phyloP scores from a whole-genome alignment of 1,140 invertebrate genomes.

The Drosophila bocqueti region DNA sequence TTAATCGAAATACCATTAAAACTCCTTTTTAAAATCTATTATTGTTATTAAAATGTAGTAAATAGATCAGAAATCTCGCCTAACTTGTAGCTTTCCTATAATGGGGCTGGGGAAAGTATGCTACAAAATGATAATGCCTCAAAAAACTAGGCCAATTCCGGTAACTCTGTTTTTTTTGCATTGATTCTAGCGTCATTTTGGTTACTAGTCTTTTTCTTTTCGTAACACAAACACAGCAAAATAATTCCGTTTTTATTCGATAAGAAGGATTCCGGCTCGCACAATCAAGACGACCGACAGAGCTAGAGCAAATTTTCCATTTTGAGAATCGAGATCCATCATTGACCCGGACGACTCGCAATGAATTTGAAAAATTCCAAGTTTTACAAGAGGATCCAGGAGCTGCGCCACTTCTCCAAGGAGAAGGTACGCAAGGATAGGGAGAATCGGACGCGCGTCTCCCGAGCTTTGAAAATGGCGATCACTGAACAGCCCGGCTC shows the following conservation, averaged over 20 bases:
- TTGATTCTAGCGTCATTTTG: constrained; percentile 63
- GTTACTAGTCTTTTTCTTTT: constrained; percentile 29
- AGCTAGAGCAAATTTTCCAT: constrained; percentile 41
- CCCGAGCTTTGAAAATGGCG: constrained; percentile 61
- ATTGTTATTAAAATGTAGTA: not conserved
- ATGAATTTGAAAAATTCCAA: constrained; percentile 85
- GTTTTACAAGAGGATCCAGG: constrained; percentile 81
- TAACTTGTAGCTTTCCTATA: not conserved
- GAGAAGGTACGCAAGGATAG: constrained; percentile 70
- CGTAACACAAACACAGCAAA: constrained; percentile 47
- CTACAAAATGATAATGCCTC: not conserved
- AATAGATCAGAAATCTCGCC: not conserved
- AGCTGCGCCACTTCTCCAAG: constrained; percentile 74
- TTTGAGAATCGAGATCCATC: constrained; percentile 19
- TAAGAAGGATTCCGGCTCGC: constrained; percentile 25
- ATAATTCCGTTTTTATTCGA: constrained; percentile 44
- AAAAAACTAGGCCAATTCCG: not conserved
- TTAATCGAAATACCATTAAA: not conserved
- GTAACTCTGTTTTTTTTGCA: constrained; percentile 5
- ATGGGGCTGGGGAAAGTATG: not conserved
- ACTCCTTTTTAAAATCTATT: not conserved
- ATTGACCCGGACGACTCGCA: constrained; percentile 14
- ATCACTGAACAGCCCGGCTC: constrained; percentile 45
- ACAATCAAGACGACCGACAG: constrained; percentile 1
- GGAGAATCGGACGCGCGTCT: constrained; percentile 42